Percentiles rank a stretch among this genome's conserved stretches.
These are phyloP conservation scores for Oligia latruncula DNA, from an alignment of 2,888 invertebrate genomes.

Conservation along the genomic window DNA sequence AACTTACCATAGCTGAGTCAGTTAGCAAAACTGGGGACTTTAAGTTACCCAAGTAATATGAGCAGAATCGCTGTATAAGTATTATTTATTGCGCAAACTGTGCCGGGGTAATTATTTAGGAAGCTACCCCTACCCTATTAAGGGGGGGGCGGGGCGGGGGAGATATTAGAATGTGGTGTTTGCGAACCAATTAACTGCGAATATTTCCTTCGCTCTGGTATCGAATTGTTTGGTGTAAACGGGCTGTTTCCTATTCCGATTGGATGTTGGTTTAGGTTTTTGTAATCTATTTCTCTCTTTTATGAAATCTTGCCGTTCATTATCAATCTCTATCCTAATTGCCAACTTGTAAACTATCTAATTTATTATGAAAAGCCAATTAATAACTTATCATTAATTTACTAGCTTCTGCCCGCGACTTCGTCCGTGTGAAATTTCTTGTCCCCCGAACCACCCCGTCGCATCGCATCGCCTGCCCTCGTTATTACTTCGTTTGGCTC, in stretches of 20 bases:
- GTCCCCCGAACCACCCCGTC: too few species aligned
- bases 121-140: conserved; percentile 68
- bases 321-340: neutral
- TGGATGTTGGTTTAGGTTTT: conserved; percentile 16
- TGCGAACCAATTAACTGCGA: conserved; percentile 72
- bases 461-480: too few species aligned
- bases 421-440: too few species aligned
- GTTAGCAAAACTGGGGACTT: conserved; percentile 53
- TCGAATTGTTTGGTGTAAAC: conserved; percentile 61
- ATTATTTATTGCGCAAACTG: conserved; percentile 87
- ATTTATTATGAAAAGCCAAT: too few species aligned
- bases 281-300: conserved; percentile 17
- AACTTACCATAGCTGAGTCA: conserved; percentile 41
- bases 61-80: conserved; percentile 82
- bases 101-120: conserved; percentile 84
- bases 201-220: conserved; percentile 64
- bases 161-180: conserved; percentile 71
- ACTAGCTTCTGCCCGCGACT: too few species aligned
- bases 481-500: too few species aligned
- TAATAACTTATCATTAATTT: too few species aligned
- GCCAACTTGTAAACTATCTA: neutral
- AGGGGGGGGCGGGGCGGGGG: conserved; percentile 25
- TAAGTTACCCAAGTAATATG: conserved; percentile 63
- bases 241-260: conserved; percentile 36
- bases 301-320: neutral